phyloP scores from a whole-genome alignment of 2,888 invertebrate genomes.

The Cepaea hortensis region DNA sequence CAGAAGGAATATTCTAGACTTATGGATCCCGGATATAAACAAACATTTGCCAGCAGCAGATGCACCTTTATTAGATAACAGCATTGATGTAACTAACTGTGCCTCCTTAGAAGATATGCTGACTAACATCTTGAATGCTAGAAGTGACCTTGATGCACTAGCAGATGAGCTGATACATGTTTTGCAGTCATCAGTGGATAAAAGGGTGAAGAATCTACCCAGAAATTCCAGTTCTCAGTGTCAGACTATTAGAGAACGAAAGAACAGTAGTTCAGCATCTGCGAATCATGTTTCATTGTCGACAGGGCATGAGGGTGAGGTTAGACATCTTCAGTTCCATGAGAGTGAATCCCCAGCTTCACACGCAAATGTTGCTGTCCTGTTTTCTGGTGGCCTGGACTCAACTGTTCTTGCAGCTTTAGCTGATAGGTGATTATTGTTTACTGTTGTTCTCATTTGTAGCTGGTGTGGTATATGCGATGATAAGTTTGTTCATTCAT shows the following conservation, averaged over 20 bases:
- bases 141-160: slow-evolving; percentile 52
- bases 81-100: neutral
- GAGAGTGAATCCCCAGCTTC: neutral
- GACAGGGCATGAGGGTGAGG: neutral
- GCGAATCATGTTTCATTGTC: neutral
- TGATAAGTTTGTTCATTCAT: neutral
- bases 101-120: slow-evolving; percentile 2
- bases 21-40: slow-evolving; percentile 39
- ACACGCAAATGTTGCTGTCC: slow-evolving; percentile 83
- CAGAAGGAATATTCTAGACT: neutral
- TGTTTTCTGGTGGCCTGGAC: slow-evolving; percentile 98
- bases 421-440: slow-evolving; percentile 81
- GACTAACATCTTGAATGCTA: slow-evolving; percentile 9
- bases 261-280: neutral
- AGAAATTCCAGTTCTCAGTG: neutral
- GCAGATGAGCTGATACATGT: slow-evolving; percentile 68
- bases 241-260: neutral
- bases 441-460: neutral
- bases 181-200: slow-evolving; percentile 69
- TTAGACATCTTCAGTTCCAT: neutral
- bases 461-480: neutral
- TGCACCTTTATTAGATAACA: neutral
- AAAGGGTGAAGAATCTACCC: slow-evolving; percentile 65
- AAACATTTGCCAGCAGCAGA: neutral
- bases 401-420: slow-evolving; percentile 92